These are phyloP conservation scores for Agrochola circellaris DNA, from an alignment of 2,888 invertebrate species.

Conservation along the genomic window DNA sequence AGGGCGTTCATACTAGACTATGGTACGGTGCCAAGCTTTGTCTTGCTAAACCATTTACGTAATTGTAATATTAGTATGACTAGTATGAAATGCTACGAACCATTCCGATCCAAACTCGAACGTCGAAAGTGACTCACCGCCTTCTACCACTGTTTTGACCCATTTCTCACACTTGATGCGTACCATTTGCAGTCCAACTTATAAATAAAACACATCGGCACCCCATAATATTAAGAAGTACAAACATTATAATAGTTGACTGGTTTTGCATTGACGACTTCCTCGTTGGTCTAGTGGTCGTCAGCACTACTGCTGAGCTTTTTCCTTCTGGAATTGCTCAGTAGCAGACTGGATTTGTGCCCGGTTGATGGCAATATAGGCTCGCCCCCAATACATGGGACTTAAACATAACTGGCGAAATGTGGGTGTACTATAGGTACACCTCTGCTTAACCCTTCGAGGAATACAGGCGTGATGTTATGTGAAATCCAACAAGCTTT, in stretches of 20 bases:
- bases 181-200: constrained; percentile 56
- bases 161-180: constrained; percentile 61
- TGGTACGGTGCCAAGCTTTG: constrained; percentile 39
- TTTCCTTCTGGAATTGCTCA: too few species aligned
- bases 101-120: constrained; percentile 40
- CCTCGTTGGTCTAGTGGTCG: too few species aligned
- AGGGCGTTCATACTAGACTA: constrained; percentile 6
- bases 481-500: background rate
- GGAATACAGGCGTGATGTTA: too few species aligned
- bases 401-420: too few species aligned
- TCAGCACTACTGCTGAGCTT: too few species aligned
- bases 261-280: constrained; percentile 2
- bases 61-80: constrained; percentile 52
- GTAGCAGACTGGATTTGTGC: too few species aligned
- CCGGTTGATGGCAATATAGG: too few species aligned
- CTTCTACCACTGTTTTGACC: constrained; percentile 52
- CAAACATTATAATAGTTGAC: background rate
- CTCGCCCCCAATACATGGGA: too few species aligned
- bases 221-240: constrained; percentile 25
- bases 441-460: too few species aligned
- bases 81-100: constrained; percentile 44
- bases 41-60: constrained; percentile 50
- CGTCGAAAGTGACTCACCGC: constrained; percentile 52
- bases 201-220: constrained; percentile 58
- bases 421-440: too few species aligned